A percentile compares a stretch with the other conserved stretches of the same genome.
Conservation (phyloP, 2,797 vertebrate genomes). For the Esox masquinongy region DNA sequence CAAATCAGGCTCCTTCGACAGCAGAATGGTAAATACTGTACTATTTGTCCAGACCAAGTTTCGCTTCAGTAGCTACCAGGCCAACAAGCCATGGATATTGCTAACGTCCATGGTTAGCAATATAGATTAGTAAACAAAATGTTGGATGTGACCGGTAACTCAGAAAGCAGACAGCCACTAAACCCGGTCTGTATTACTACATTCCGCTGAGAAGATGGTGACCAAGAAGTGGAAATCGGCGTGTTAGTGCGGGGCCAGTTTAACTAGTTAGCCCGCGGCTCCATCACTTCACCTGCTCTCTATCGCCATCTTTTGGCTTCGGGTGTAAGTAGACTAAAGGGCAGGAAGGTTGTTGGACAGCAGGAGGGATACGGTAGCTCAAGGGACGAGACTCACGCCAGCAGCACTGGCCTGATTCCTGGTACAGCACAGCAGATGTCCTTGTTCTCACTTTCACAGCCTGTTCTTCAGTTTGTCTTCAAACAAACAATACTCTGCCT, state of each 20-base stretch:
- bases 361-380: not conserved
- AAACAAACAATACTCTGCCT: not conserved
- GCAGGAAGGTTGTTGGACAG: constrained; percentile 18
- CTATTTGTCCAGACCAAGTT: no score
- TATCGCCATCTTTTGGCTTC: constrained; percentile 28
- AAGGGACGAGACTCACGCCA: not conserved
- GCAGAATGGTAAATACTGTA: not conserved
- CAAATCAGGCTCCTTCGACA: not conserved
- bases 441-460: constrained; percentile 20
- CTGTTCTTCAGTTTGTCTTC: constrained; percentile 7
- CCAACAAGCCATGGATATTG: no score
- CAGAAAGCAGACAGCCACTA: not conserved
- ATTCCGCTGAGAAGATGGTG: not conserved
- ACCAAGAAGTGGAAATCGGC: not conserved
- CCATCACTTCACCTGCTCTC: constrained; percentile 3
- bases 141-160: not conserved
- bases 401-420: constrained; percentile 9
- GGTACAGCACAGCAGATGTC: constrained; percentile 13
- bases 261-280: not conserved
- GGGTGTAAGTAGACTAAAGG: constrained; percentile 16
- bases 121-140: not conserved
- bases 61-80: no score
- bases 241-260: not conserved
- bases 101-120: no score
- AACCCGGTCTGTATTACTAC: not conserved